phyloP scores from a whole-genome alignment of 2,113 vertebrate species.

The Manacus vitellinus region DNA sequence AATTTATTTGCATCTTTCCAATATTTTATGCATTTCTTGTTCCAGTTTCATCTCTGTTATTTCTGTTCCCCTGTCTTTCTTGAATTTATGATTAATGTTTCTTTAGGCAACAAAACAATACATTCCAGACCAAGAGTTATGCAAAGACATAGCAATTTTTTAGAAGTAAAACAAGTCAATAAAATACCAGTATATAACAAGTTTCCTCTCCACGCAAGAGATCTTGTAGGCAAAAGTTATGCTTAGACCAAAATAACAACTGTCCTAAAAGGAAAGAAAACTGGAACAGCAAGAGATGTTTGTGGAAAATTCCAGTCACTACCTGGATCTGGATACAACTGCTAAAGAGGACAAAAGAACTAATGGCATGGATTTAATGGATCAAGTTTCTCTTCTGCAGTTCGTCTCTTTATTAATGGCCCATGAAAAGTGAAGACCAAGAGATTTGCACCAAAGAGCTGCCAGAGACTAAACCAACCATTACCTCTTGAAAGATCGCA shows the following conservation, averaged over 20 bases:
- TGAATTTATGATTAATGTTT: constrained; percentile 60
- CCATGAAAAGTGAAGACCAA: constrained; percentile 61
- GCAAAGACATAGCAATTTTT: constrained; percentile 10
- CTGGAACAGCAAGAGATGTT: background rate
- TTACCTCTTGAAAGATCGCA: constrained; percentile 52
- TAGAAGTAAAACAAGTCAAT: constrained; percentile 31
- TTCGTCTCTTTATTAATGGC: constrained; percentile 63
- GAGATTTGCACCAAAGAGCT: constrained; percentile 55
- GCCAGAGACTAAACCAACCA: constrained; percentile 55
- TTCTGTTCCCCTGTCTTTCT: constrained; percentile 29
- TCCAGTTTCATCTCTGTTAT: constrained; percentile 40
- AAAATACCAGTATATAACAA: constrained; percentile 31
- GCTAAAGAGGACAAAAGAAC: constrained; percentile 49
- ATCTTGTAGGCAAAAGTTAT: constrained; percentile 19
- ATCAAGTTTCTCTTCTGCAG: constrained; percentile 52
- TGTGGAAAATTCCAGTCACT: constrained; percentile 45
- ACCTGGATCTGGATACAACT: background rate
- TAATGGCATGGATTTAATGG: constrained; percentile 48
- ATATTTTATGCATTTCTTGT: constrained; percentile 54
- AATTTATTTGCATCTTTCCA: constrained; percentile 49
- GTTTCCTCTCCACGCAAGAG: background rate
- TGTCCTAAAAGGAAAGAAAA: background rate
- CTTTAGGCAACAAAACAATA: constrained; percentile 41
- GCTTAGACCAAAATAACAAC: constrained; percentile 10
- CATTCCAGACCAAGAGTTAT: constrained; percentile 31